Evolutionary conservation across 2,113 vertebrate species (phyloP), one percentile per base, ranked within the genome.

Genomic region (Chloebia gouldiae): DNA sequence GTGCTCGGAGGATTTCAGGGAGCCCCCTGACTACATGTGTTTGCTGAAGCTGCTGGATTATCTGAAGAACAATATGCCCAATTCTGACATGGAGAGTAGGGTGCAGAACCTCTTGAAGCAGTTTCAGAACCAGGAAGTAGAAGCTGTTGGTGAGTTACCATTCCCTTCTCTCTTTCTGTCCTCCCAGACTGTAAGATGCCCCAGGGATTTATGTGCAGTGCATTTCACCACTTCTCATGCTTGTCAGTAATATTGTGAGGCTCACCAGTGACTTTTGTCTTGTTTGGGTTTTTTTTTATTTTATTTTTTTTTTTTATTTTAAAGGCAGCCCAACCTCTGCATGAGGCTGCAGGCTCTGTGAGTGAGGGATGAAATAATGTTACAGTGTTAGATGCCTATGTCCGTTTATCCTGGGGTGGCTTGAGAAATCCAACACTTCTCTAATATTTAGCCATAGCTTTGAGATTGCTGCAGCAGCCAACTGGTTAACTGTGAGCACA

Each of bases 1-100:
- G 76, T 99, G 99, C 90, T 97, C 99, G 0, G 99, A 99, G 82
- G 99, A 99, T 95, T 99, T 99, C 98, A 97, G 98, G 87, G 99
- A 99, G 86, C 98, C 98, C 2, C 99, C 99, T 1, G 92, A 97
- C 61, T 99, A 99, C 97, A 95, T 97, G 1, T 98, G 98, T 83
- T 97, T 99, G 79, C 98, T 97, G 92, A 98, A 98, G 89, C 89
- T 99, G 72, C 97, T 99, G 97, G 98, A 91, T 53, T 99, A 99
- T 94, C 98, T 99, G 95, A 97, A 97, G 76, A 97, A 57, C 92
- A 94, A 96, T 30, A 98, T 99, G 95, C 98, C 99, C 0, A 98
- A 98, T 45, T 99, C 99, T 0, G 99, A 99, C 95, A 97, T 98
- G 1, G 98, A 99, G 31, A 97, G 97, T 39, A 98, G 98, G 49